phyloP scores from a whole-genome alignment of 2,113 vertebrate species.

The Hippoglossus stenolepis region DNA sequence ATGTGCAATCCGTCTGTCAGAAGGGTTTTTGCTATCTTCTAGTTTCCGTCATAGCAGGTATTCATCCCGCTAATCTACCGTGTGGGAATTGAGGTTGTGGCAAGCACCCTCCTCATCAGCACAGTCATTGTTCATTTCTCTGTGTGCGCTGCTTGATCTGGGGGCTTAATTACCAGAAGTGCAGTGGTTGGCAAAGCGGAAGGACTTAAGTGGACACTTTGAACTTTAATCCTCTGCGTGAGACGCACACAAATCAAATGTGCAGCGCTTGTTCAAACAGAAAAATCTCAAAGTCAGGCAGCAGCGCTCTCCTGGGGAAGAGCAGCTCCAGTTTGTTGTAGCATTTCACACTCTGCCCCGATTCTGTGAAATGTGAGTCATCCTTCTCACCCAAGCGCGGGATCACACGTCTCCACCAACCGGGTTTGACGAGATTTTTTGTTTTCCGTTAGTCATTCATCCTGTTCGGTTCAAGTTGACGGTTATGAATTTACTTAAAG shows the following conservation, averaged over 20 bases:
- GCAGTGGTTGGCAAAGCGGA: constrained; percentile 74
- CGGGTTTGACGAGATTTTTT: constrained; percentile 40
- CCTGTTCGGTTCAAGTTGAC: constrained; percentile 4
- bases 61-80: constrained; percentile 71
- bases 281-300: constrained; percentile 63
- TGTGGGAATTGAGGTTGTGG: constrained; percentile 60
- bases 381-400: constrained; percentile 52
- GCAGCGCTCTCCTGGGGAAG: constrained; percentile 58
- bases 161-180: constrained; percentile 81
- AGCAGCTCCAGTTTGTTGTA: constrained; percentile 63
- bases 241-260: constrained; percentile 75
- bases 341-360: constrained; percentile 66
- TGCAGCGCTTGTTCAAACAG: constrained; percentile 68
- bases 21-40: constrained; percentile 37
- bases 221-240: constrained; percentile 77
- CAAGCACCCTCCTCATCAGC: constrained; percentile 69
- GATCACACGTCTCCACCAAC: constrained; percentile 45
- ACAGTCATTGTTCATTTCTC: constrained; percentile 74
- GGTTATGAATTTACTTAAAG: constrained; percentile 30
- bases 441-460: constrained; percentile 33
- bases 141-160: constrained; percentile 69
- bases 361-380: constrained; percentile 73
- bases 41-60: constrained; percentile 61
- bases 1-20: constrained; percentile 46
- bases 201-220: constrained; percentile 81